Conservation (phyloP, 2,888 invertebrate species). For the Acleris laterana region DNA sequence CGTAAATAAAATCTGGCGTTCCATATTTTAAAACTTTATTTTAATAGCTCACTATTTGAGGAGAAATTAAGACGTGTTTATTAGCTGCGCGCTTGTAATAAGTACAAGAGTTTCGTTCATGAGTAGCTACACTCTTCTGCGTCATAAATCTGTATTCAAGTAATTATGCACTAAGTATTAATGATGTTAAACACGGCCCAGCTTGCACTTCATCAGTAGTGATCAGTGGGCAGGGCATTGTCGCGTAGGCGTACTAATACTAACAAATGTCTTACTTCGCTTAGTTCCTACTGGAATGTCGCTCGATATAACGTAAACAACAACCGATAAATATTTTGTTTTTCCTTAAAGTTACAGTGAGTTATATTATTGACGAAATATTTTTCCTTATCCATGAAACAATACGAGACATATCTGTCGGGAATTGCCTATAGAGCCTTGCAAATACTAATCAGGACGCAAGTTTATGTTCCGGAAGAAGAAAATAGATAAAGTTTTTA, state of each 20-base stretch:
- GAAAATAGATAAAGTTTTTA: constrained; percentile 64
- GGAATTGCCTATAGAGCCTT: constrained; percentile 41
- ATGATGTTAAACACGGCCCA: constrained; percentile 19
- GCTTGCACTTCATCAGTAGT: neutral
- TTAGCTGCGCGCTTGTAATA: constrained; percentile 74
- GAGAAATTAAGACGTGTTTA: constrained; percentile 83
- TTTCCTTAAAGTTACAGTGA: too few relatives aligned
- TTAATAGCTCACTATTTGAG: constrained; percentile 81
- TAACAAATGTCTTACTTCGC: neutral
- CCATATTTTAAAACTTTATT: constrained; percentile 82
- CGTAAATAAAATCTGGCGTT: constrained; percentile 80
- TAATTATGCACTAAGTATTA: constrained; percentile 41
- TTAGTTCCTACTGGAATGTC: neutral
- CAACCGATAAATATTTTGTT: too few relatives aligned
- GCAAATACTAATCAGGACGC: constrained; percentile 56
- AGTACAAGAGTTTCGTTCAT: constrained; percentile 76
- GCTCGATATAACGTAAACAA: neutral
- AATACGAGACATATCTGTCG: constrained; percentile 21
- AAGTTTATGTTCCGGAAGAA: constrained; percentile 69
- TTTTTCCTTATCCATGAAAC: constrained; percentile 38
- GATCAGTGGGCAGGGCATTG: neutral
- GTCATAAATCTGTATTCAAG: constrained; percentile 70
- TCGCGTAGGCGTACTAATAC: neutral
- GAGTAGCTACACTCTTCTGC: constrained; percentile 60
- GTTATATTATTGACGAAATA: constrained; percentile 10